Evolutionary conservation across 2,797 vertebrate genomes (phyloP).

Genomic region (Chelon auratus): DNA sequence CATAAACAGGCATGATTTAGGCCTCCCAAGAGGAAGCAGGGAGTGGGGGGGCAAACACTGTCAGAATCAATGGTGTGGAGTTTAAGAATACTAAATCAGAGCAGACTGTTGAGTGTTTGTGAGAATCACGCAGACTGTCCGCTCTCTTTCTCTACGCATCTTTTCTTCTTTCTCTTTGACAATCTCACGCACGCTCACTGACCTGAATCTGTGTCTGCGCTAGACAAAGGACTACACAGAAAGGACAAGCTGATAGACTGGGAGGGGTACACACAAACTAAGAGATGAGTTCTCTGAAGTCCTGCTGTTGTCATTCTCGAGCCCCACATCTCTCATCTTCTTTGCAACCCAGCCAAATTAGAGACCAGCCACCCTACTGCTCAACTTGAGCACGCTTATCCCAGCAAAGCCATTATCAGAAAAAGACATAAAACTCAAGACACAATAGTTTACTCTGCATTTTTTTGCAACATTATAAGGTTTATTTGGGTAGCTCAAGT

Average conservation of each 20-base stretch:
- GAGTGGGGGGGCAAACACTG: conserved; percentile 26
- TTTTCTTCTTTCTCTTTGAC: conserved; percentile 29
- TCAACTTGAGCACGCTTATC: conserved; percentile 29
- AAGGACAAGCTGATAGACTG: conserved; percentile 43
- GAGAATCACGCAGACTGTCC: conserved; percentile 27
- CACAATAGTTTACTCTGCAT: not conserved
- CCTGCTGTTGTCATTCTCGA: not conserved
- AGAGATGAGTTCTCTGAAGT: conserved; percentile 38
- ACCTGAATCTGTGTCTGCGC: conserved; percentile 45
- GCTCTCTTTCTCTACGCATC: conserved; percentile 15
- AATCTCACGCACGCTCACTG: conserved; percentile 42
- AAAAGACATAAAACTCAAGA: conserved; percentile 12
- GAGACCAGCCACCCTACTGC: conserved; percentile 8
- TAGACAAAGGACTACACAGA: conserved; percentile 42
- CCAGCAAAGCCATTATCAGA: conserved; percentile 27
- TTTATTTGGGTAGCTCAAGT: not conserved
- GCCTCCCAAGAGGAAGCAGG: not conserved
- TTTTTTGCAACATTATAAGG: not conserved
- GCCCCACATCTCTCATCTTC: not conserved
- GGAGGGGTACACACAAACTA: conserved; percentile 27
- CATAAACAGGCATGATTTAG: conserved; percentile 61
- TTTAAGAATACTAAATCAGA: conserved; percentile 33
- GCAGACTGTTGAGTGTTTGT: conserved; percentile 42
- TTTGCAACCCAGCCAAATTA: conserved; percentile 28
- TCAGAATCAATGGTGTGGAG: conserved; percentile 43